A percentile compares a stretch with the other conserved stretches of the same genome.
phyloP scores from a whole-genome alignment of 2,113 vertebrate genomes.

The Pleuronectes platessa region DNA sequence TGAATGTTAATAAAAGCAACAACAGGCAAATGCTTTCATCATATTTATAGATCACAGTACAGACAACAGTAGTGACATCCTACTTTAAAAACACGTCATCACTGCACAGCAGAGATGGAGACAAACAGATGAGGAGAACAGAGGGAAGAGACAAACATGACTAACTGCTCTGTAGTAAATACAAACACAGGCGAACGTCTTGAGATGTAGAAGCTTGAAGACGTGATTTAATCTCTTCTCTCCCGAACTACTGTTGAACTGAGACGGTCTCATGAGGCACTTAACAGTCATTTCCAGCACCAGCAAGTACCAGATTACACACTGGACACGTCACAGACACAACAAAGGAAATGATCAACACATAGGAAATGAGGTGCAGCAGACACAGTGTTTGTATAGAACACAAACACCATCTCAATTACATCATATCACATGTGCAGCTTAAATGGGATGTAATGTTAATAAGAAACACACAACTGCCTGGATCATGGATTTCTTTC shows the following conservation, averaged over 20 bases:
- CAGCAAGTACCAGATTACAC: constrained; percentile 2
- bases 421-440: background rate
- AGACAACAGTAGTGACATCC: constrained; percentile 55
- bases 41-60: constrained; percentile 65
- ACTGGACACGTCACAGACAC: background rate
- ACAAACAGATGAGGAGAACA: constrained; percentile 17
- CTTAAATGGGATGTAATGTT: constrained; percentile 25
- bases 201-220: background rate
- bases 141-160: background rate
- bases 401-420: constrained; percentile 1
- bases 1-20: constrained; percentile 8
- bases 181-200: background rate
- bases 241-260: background rate
- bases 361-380: background rate
- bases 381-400: constrained; percentile 18
- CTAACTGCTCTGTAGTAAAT: constrained; percentile 36
- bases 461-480: background rate
- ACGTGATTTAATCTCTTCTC: constrained; percentile 9
- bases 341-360: background rate
- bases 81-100: constrained; percentile 40
- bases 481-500: background rate
- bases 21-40: constrained; percentile 4
- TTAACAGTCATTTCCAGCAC: constrained; percentile 23
- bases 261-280: constrained; percentile 47
- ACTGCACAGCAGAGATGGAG: constrained; percentile 72